Evolutionary conservation across 2,888 invertebrate species (phyloP), one percentile per base, ranked within the genome.

Genomic region (Cryptosula pallasiana): DNA sequence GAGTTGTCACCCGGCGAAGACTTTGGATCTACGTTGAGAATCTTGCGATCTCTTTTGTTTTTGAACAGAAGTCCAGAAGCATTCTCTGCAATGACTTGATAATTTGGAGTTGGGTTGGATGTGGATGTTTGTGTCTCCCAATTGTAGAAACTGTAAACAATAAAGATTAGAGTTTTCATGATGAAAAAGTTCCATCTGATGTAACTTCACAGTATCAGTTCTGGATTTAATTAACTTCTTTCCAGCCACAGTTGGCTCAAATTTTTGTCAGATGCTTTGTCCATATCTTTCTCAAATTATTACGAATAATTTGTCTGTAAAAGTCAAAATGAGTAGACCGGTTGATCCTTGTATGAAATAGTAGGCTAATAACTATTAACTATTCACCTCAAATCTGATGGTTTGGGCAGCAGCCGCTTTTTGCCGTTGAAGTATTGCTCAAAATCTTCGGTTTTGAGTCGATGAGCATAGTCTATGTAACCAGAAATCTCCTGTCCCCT

Each of bases 401-500:
- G 87, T 71, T 86, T 87, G 0, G 93, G 92, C 81, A 88, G 87
- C 0, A 94, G 81, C 77, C 87, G 87, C 77, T 88, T 89, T 73
- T 87, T 88, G 20, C 88, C 87, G 75, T 86, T 86, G 81, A 92
- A 94, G 80, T 92, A 91, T 0, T 88, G 88, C n/a, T 85, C 85
- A 91, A 92, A 94, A 81, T 93, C 89, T 77, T 92, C 91, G 0
- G 87, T 86, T 71, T 88, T 86, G 16, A 93, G 86, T 69, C 91
- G 87, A 74, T 91, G 89, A 0, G 88, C 89, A 82, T 90, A 93
- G 83, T 95, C 94, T 35, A 95, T 90, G 80, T 93, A 94, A 0
- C 91, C 92, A 0, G 93, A 93, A 73, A 93, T 88, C 81, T 93
- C 92, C 76, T 90, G 90, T 1, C 92, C 91, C 2, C 89, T 87